Base-by-base conservation (phyloP, 2,888 invertebrate species). In the Idaea aversata region DNA sequence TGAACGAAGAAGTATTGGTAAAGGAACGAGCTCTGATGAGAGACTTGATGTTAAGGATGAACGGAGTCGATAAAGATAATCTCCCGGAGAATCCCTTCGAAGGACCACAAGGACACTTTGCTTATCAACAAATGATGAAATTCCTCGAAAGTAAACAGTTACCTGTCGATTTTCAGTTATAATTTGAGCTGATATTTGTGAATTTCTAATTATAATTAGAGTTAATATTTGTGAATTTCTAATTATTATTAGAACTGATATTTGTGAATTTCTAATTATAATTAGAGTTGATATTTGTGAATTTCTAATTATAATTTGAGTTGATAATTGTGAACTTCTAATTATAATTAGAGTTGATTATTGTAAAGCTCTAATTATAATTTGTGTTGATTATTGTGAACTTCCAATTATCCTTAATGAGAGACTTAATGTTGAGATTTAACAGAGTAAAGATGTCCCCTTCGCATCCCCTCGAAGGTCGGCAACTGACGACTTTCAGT, bases 1-100 rank as follows among this genome's bases (percentile, higher is more conserved):
- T 91, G 89, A 90, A 88, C 62, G 86, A 87, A 68, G 84, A 88
- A 71, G 85, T 88, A 0, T 74, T 90, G 66, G 70, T 73, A 13
- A 75, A 75, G 63, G 91, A 90, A 69, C 78, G 80, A 62, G 71
- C 73, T 16, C 72, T 88, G 2, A 86, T 87, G 84, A 82, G 75
- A 63, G 82, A 87, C 7, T 67, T 89, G 15, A 70, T 82, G 75
- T 74, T 85, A 2, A 75, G 74, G 65, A 67, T 81, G 7, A 78
- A 83, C 36, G 86, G 85, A 13, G 63, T 80, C 10, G 64, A 77
- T 4, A 80, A 78, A 57, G 77, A 78, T 5, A 82, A 75, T 2
- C 79, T 83, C n/a, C 74, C 81, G 3, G 63, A 78, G 5, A 85
- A 85, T 57, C 84, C 85, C 0, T 88, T 86, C 62, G 76, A 82